A percentile compares a stretch with the other conserved stretches of the same genome.
Conservation (phyloP, 2,797 vertebrate genomes). For the Loris lydekkerianus region DNA sequence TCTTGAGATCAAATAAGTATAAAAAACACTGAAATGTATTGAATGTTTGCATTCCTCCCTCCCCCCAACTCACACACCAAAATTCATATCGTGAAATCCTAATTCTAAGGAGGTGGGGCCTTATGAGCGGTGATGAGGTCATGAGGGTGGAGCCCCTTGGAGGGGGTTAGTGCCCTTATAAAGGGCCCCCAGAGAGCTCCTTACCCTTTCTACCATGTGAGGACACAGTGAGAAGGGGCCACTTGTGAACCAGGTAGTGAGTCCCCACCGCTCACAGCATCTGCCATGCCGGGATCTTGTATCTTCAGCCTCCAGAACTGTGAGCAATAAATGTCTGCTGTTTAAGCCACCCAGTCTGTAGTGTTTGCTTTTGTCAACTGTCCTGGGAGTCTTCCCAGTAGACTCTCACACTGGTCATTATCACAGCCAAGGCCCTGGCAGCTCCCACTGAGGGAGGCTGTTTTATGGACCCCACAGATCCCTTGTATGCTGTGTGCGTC, state of each 20-base stretch:
- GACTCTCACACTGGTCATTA: background rate
- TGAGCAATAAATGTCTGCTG: background rate
- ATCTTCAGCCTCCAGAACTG: background rate
- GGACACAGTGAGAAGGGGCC: background rate
- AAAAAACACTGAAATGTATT: too few species aligned
- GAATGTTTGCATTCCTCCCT: too few species aligned
- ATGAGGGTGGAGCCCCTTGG: background rate
- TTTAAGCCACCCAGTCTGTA: background rate
- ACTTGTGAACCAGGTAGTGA: background rate
- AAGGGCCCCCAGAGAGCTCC: background rate
- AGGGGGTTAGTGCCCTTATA: background rate
- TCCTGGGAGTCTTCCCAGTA: background rate
- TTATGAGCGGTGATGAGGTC: background rate
- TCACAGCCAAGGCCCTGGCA: background rate
- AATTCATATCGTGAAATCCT: background rate
- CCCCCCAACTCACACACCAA: too few species aligned
- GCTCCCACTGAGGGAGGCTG: background rate
- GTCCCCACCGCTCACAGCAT: background rate
- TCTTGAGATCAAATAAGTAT: background rate
- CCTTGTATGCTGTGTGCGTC: background rate
- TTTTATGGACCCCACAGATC: background rate
- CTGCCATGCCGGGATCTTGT: background rate
- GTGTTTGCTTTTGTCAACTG: background rate
- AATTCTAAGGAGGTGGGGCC: background rate
- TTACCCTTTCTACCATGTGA: background rate